These are phyloP conservation scores for Thera obeliscata DNA, from an alignment of 2,888 invertebrate genomes.

Conservation along the genomic window DNA sequence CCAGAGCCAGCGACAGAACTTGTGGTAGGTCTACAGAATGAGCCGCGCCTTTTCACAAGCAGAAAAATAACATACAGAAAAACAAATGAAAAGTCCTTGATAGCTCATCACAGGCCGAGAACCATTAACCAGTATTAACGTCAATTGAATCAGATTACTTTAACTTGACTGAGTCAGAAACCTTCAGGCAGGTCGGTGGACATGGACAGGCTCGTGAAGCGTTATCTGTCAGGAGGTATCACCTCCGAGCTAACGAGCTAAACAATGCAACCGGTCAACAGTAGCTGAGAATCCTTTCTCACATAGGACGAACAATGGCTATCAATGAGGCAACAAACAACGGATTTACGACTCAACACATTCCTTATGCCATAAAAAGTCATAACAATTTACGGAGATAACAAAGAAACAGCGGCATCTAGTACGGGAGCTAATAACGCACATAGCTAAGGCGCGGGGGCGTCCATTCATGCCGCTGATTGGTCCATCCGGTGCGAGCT, in stretches of 20 bases:
- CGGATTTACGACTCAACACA: conserved; percentile 73
- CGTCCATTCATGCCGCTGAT: conserved; percentile 84
- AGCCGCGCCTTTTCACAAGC: background rate
- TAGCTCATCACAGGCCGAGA: conserved; percentile 13
- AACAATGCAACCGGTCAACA: conserved; percentile 58
- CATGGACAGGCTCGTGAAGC: conserved; percentile 14
- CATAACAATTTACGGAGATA: conserved; percentile 77
- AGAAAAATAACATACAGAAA: conserved; percentile 10
- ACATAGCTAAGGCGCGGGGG: conserved; percentile 74
- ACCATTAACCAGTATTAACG: conserved; percentile 35
- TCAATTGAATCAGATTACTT: conserved; percentile 39
- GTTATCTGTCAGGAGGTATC: conserved; percentile 49
- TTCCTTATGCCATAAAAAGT: conserved; percentile 73
- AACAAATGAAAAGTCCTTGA: conserved; percentile 27
- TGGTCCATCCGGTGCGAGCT: conserved; percentile 83
- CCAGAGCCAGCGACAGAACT: too few species aligned
- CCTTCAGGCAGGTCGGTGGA: conserved; percentile 14
- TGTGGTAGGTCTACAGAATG: background rate
- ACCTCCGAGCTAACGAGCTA: conserved; percentile 59
- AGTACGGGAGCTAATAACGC: conserved; percentile 77
- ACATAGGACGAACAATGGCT: conserved; percentile 65
- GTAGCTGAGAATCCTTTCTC: conserved; percentile 56
- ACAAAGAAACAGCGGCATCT: conserved; percentile 77
- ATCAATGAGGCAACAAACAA: conserved; percentile 68
- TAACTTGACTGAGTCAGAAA: conserved; percentile 26